phyloP scores from a whole-genome alignment of 2,113 vertebrate species.

The Crotalus horridus region DNA sequence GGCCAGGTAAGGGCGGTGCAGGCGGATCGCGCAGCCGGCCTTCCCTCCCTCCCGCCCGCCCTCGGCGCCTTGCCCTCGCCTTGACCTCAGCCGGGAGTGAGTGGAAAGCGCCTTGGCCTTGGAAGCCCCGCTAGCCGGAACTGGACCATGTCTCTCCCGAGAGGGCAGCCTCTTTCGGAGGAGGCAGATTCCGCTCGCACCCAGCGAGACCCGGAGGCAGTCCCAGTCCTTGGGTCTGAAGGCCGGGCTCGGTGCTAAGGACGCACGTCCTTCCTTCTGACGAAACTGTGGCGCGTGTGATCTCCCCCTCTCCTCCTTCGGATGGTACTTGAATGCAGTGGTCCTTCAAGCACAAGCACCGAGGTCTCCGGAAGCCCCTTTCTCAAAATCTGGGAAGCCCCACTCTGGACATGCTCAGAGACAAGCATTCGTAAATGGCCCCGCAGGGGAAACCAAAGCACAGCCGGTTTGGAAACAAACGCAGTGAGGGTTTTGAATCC shows the following conservation, averaged over 20 bases:
- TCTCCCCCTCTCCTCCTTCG: too few relatives aligned
- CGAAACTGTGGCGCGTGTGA: neutral
- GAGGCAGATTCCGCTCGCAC: neutral
- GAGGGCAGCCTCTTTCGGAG: neutral
- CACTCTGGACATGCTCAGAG: neutral
- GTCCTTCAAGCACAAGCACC: neutral
- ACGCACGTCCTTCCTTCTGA: neutral
- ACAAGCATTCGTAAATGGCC: neutral
- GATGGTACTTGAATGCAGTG: neutral
- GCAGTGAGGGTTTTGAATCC: neutral
- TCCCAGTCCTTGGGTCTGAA: neutral
- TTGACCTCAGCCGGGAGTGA: constrained; percentile 53
- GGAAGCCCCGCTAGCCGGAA: neutral
- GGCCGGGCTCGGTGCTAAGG: neutral
- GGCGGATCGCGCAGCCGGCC: neutral
- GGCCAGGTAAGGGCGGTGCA: constrained; percentile 30
- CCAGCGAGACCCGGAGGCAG: neutral
- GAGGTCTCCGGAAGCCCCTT: neutral
- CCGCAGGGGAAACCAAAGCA: too few relatives aligned
- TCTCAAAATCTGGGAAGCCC: neutral
- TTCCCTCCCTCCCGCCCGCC: neutral
- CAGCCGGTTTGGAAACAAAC: neutral
- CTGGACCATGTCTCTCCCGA: neutral
- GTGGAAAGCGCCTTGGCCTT: neutral
- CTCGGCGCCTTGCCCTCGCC: constrained; percentile 31